A percentile compares a stretch with the other conserved stretches of the same genome.
Conservation (phyloP, 2,888 invertebrate genomes). For the Odontothrips loti region DNA sequence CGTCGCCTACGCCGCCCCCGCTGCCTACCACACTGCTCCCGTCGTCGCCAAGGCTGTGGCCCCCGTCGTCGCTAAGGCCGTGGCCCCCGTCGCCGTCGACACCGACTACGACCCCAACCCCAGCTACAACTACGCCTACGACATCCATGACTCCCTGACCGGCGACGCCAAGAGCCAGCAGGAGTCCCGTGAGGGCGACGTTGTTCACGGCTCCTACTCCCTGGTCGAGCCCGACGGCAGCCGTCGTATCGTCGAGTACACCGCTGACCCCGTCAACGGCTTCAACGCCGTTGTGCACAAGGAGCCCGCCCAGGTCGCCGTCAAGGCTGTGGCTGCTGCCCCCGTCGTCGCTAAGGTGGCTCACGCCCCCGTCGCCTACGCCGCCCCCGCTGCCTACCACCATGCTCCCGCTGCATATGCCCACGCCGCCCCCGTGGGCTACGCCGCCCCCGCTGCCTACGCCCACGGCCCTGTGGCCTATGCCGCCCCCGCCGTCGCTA, state of each 20-base stretch:
- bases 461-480: conserved; percentile 39
- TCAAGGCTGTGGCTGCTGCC: conserved; percentile 38
- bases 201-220: conserved; percentile 40
- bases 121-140: conserved; percentile 33
- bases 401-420: conserved; percentile 41
- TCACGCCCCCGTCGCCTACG: conserved; percentile 38
- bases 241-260: conserved; percentile 39
- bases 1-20: conserved; percentile 33
- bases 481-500: conserved; percentile 38
- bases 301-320: conserved; percentile 37
- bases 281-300: conserved; percentile 43
- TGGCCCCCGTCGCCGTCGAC: conserved; percentile 33
- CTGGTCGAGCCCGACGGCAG: conserved; percentile 39
- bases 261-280: conserved; percentile 42
- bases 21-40: neutral
- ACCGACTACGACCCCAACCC: conserved; percentile 37
- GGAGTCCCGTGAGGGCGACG: conserved; percentile 40
- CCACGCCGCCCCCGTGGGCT: conserved; percentile 41
- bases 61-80: conserved; percentile 39
- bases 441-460: conserved; percentile 38
- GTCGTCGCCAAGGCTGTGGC: neutral
- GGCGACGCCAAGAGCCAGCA: conserved; percentile 41
- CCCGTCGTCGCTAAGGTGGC: conserved; percentile 37
- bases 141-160: conserved; percentile 37
- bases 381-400: conserved; percentile 36